A percentile compares a stretch with the other conserved stretches of the same genome.
Evolutionary conservation across 2,113 vertebrate species (phyloP).

Genomic region (Himantopus leucocephalus): DNA sequence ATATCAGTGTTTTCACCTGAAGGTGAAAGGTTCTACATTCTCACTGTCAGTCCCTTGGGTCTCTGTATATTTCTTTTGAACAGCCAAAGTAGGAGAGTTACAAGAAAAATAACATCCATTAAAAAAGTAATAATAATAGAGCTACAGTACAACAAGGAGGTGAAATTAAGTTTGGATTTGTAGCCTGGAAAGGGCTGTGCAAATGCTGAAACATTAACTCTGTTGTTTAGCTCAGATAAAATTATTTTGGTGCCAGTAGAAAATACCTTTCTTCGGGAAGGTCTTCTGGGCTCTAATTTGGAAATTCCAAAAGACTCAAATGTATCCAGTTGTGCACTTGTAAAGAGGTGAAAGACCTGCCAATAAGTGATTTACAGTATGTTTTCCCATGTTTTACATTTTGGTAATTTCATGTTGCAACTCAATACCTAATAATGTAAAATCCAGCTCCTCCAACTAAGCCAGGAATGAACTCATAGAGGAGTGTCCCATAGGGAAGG

Average conservation of each 20-base stretch:
- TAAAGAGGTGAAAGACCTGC: slow-evolving; percentile 68
- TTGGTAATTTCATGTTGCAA: slow-evolving; percentile 69
- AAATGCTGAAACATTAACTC: slow-evolving; percentile 59
- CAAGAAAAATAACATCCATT: slow-evolving; percentile 36
- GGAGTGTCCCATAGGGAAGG: slow-evolving; percentile 34
- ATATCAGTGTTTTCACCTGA: not conserved
- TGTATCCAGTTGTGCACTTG: slow-evolving; percentile 42
- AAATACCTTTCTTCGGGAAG: slow-evolving; percentile 62
- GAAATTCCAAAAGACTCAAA: slow-evolving; percentile 66
- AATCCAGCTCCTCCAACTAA: slow-evolving; percentile 49
- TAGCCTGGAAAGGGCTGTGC: not conserved
- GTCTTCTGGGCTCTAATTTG: slow-evolving; percentile 64
- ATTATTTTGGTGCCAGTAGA: slow-evolving; percentile 52
- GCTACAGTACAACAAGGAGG: slow-evolving; percentile 22
- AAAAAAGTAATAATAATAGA: slow-evolving; percentile 25
- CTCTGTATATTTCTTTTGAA: slow-evolving; percentile 10
- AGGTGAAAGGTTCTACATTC: slow-evolving; percentile 20
- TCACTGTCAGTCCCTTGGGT: not conserved
- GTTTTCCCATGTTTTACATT: slow-evolving; percentile 74
- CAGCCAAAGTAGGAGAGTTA: slow-evolving; percentile 13
- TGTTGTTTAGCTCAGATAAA: slow-evolving; percentile 66
- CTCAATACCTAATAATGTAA: slow-evolving; percentile 67
- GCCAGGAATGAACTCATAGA: slow-evolving; percentile 53
- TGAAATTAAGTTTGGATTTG: slow-evolving; percentile 50
- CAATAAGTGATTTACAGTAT: slow-evolving; percentile 75